phyloP scores from a whole-genome alignment of 1,140 invertebrate species.

The Hydropsyche tenuis region DNA sequence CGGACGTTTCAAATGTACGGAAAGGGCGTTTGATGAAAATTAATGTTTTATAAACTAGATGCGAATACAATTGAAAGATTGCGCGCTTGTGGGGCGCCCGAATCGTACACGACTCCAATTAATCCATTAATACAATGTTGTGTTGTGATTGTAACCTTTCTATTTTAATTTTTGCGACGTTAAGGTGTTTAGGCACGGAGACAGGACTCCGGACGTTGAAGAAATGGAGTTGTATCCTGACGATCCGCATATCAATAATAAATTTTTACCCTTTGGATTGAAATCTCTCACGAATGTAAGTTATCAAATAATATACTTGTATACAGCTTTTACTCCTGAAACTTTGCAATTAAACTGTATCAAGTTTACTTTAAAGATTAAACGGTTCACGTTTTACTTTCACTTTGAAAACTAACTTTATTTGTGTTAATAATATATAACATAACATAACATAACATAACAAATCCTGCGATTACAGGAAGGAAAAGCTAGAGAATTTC shows the following conservation, averaged over 20 bases:
- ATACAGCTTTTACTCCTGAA: not conserved
- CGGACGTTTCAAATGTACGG: not conserved
- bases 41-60: slow-evolving; percentile 20
- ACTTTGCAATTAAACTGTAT: too few relatives aligned
- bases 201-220: slow-evolving; percentile 72
- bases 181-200: slow-evolving; percentile 81
- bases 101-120: not conserved
- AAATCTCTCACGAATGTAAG: slow-evolving; percentile 79
- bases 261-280: slow-evolving; percentile 71
- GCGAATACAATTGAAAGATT: slow-evolving; percentile 26
- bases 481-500: slow-evolving; percentile 59
- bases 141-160: too few relatives aligned
- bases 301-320: not conserved
- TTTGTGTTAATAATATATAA: too few relatives aligned
- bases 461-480: slow-evolving; percentile 51
- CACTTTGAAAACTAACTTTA: too few relatives aligned
- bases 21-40: slow-evolving; percentile 26
- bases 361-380: too few relatives aligned
- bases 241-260: slow-evolving; percentile 66
- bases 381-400: too few relatives aligned
- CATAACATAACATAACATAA: not conserved
- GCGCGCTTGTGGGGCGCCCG: not conserved
- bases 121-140: too few relatives aligned
- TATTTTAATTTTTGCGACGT: slow-evolving; percentile 43
- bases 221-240: slow-evolving; percentile 66